These are phyloP conservation scores for Dolichomitus sp. DNA, from an alignment of 2,888 invertebrate genomes.

Conservation along the genomic window DNA sequence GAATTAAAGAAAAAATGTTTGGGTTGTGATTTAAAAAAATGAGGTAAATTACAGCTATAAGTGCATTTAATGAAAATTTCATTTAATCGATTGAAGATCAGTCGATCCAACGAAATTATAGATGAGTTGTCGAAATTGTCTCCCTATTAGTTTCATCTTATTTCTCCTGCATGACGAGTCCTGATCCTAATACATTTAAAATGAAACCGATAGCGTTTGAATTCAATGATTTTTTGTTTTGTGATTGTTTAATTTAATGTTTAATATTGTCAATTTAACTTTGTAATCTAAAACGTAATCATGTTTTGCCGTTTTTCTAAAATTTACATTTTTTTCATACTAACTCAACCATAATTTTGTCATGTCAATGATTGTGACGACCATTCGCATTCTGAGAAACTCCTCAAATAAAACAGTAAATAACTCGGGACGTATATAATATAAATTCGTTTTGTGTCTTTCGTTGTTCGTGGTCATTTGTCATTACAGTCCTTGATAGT, in stretches of 20 bases:
- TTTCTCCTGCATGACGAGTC: neutral
- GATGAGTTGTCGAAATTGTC: neutral
- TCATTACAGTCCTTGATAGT: conserved; percentile 14
- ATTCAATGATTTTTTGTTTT: neutral
- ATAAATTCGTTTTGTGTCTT: conserved; percentile 57
- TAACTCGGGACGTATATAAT: neutral
- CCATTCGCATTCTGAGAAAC: neutral
- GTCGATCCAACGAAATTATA: neutral
- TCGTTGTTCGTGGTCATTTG: conserved; percentile 35
- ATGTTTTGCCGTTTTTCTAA: neutral
- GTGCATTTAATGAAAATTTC: neutral
- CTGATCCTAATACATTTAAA: neutral
- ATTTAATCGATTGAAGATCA: neutral
- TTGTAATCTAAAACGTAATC: neutral
- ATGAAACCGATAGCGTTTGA: neutral
- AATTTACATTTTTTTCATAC: neutral
- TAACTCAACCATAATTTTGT: neutral
- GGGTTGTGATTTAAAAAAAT: neutral
- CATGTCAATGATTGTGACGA: conserved; percentile 13
- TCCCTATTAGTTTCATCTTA: neutral
- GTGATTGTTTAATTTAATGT: neutral
- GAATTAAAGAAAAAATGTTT: neutral
- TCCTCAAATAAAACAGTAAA: conserved; percentile 6
- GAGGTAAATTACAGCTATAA: neutral
- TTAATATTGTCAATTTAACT: neutral